Conservation (phyloP, 2,797 vertebrate species). For the Paramormyrops hopkinsi region DNA sequence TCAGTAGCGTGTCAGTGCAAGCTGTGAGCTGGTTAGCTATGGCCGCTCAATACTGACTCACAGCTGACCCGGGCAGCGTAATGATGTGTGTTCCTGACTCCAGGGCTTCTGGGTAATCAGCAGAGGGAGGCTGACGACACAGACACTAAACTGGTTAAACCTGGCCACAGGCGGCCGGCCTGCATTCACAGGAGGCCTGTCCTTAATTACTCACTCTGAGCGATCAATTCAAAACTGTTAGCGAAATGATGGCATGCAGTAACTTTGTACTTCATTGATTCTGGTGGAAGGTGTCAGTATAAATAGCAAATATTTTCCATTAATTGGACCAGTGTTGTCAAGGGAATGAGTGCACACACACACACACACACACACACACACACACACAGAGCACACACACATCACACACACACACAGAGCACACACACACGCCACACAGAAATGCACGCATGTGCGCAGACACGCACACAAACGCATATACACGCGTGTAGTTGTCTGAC, state of each 20-base stretch:
- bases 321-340: background rate
- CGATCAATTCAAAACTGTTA: background rate
- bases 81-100: constrained; percentile 11
- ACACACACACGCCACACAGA: background rate
- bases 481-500: background rate
- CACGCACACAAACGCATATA: background rate
- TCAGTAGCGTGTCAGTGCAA: background rate
- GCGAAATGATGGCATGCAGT: background rate
- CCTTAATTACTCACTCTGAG: background rate
- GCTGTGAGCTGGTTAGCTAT: background rate
- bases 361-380: background rate
- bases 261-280: background rate
- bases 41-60: background rate
- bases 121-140: constrained; percentile 28
- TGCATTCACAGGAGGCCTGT: background rate
- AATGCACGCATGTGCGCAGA: background rate
- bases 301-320: constrained; percentile 4
- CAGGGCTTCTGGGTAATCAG: constrained; percentile 24
- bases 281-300: background rate
- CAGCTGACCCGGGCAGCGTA: constrained; percentile 19
- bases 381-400: too few relatives aligned
- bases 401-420: too few relatives aligned
- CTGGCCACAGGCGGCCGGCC: background rate
- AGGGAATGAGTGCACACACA: background rate
- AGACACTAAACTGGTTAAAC: constrained; percentile 20